Evolutionary conservation across 1,140 invertebrate genomes (phyloP).

Genomic region (Portunus trituberculatus): DNA sequence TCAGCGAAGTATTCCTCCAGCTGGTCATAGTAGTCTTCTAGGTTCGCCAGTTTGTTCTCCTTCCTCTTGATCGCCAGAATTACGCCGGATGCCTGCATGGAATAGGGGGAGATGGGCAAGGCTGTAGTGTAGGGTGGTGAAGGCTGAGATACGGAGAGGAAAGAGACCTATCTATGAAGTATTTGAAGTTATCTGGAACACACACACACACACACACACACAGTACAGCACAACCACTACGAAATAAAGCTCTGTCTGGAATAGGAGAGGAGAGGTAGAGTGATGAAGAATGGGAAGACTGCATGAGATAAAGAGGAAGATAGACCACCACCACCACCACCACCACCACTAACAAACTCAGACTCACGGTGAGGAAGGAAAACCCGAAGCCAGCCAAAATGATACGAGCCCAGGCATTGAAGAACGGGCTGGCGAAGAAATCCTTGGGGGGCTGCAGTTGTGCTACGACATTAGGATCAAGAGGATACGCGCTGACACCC

Average conservation of each 20-base stretch:
- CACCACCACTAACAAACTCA: no score
- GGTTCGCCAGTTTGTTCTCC: not conserved
- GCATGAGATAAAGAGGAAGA: no score
- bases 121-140: no score
- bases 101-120: no score
- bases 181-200: no score
- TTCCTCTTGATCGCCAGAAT: not conserved
- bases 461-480: not conserved
- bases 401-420: not conserved
- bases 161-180: no score
- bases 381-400: not conserved
- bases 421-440: not conserved
- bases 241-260: no score
- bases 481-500: not conserved
- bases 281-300: no score
- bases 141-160: no score
- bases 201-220: no score
- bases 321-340: no score
- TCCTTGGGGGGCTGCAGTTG: not conserved
- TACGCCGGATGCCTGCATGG: not conserved
- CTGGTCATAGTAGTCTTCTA: not conserved
- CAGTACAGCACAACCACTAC: no score
- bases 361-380: not conserved
- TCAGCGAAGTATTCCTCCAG: not conserved
- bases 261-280: not conserved